phyloP scores from a whole-genome alignment of 2,888 invertebrate species.

The Aphodius sticticus region DNA sequence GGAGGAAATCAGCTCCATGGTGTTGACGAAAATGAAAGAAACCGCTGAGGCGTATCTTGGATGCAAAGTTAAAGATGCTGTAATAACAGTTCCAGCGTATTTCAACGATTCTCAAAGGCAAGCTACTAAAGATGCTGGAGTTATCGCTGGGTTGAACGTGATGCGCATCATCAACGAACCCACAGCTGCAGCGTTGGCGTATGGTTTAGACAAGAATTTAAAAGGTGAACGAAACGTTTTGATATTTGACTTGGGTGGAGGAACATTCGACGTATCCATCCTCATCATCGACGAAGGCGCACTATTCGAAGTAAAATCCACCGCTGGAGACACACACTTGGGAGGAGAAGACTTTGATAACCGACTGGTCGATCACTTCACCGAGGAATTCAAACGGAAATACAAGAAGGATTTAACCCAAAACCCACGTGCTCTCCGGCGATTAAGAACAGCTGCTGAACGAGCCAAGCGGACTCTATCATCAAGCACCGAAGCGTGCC shows the following conservation, averaged over 20 bases:
- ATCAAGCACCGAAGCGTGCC: conserved; percentile 77
- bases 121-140: conserved; percentile 74
- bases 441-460: conserved; percentile 79
- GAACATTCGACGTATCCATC: conserved; percentile 74
- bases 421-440: conserved; percentile 72
- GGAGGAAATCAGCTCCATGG: conserved; percentile 75
- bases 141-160: conserved; percentile 72
- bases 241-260: conserved; percentile 66
- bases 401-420: conserved; percentile 73
- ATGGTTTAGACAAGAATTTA: conserved; percentile 61
- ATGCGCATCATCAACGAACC: conserved; percentile 72
- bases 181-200: conserved; percentile 67
- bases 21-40: conserved; percentile 67
- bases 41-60: conserved; percentile 78
- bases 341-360: conserved; percentile 64
- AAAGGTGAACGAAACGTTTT: conserved; percentile 59
- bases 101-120: conserved; percentile 73
- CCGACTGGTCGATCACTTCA: conserved; percentile 71
- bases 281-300: conserved; percentile 70
- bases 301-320: conserved; percentile 64
- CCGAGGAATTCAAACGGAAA: conserved; percentile 76
- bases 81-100: conserved; percentile 82
- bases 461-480: conserved; percentile 80
- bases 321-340: conserved; percentile 64
- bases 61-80: conserved; percentile 71